phyloP scores from a whole-genome alignment of 2,888 invertebrate genomes.

The Nemotelus nigrinus region DNA sequence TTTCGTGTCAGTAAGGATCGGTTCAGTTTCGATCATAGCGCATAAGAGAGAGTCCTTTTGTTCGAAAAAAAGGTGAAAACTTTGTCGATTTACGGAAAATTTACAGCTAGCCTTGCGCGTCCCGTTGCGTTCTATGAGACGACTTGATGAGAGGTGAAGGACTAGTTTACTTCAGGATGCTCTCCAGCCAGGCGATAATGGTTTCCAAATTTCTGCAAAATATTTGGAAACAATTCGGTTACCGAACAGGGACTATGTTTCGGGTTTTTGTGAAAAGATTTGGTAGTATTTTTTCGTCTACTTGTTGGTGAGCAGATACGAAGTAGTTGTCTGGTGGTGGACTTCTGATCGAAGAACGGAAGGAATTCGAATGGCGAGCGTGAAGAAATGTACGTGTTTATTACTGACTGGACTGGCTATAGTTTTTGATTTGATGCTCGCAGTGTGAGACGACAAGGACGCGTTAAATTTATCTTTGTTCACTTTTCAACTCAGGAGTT shows the following conservation, averaged over 20 bases:
- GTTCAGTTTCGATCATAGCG: slow-evolving; percentile 19
- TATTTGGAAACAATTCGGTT: slow-evolving; percentile 44
- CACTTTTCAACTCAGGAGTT: too few species aligned
- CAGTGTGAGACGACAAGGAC: too few species aligned
- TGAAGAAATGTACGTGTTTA: too few species aligned
- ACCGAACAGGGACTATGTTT: slow-evolving; percentile 25
- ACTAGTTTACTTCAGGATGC: not conserved
- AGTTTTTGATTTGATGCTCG: too few species aligned
- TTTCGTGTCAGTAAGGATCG: slow-evolving; percentile 20
- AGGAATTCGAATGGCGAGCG: too few species aligned
- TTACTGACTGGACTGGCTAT: too few species aligned
- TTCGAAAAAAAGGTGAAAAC: not conserved
- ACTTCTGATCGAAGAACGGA: too few species aligned
- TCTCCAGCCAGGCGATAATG: slow-evolving; percentile 34
- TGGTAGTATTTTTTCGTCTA: slow-evolving; percentile 24
- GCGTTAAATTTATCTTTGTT: too few species aligned
- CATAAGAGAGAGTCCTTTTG: slow-evolving; percentile 22
- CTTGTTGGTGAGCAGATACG: slow-evolving; percentile 5
- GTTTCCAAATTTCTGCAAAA: slow-evolving; percentile 24
- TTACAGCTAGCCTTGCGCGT: slow-evolving; percentile 11
- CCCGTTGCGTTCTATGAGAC: slow-evolving; percentile 1
- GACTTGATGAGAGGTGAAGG: slow-evolving; percentile 1
- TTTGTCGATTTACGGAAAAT: slow-evolving; percentile 2
- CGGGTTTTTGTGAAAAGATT: slow-evolving; percentile 8
- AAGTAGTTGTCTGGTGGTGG: too few species aligned